A percentile compares a stretch with the other conserved stretches of the same genome.
These are phyloP conservation scores for Desmodus rotundus DNA, from an alignment of 2,113 vertebrate genomes.

Conservation along the genomic window DNA sequence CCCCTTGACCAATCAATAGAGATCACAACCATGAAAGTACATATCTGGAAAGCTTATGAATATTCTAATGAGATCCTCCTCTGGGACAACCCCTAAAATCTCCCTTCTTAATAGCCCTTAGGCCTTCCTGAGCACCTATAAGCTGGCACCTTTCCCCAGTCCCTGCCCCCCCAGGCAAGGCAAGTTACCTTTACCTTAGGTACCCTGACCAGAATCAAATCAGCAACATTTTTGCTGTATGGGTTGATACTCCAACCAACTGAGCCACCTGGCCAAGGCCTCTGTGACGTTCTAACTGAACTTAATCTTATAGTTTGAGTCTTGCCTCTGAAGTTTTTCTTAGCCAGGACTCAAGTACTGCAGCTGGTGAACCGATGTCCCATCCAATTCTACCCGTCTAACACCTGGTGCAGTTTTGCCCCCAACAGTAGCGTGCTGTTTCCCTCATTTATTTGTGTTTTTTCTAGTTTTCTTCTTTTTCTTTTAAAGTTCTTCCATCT, in stretches of 20 bases:
- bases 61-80: neutral
- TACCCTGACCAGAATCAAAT: no score
- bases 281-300: neutral
- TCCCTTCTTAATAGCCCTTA: neutral
- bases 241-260: no score
- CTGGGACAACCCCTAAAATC: neutral
- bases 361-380: neutral
- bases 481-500: constrained; percentile 25
- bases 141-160: no score
- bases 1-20: neutral
- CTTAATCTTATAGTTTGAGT: neutral
- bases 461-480: no score
- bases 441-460: neutral
- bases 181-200: neutral
- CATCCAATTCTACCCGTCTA: neutral
- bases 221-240: no score
- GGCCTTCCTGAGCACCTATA: no score
- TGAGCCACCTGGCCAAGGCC: no score
- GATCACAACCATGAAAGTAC: neutral
- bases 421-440: neutral
- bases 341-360: neutral
- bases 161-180: no score
- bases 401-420: no score
- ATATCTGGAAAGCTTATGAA: neutral
- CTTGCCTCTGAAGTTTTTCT: neutral